Evolutionary conservation across 2,888 invertebrate species (phyloP), one percentile per base, ranked within the genome.

Genomic region (Chouioia cunea): DNA sequence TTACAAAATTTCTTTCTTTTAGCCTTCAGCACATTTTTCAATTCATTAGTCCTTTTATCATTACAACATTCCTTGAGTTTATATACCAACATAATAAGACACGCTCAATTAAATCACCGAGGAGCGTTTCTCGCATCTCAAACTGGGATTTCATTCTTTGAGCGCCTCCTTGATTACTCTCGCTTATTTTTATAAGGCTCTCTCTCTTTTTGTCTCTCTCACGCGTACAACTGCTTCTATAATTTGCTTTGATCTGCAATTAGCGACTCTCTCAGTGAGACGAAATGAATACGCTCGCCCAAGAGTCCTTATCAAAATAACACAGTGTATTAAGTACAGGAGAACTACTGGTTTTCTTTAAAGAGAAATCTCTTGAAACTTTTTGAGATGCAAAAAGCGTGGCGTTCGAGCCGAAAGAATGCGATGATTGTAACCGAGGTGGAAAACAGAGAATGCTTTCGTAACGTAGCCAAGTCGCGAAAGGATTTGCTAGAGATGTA

Each of bases 211-310:
- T 59, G 12, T 18, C 36, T 27, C 22, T 12, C 46, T 15, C 18
- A 2, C n/a, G 14, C 56, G 14, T 22, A 22, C 67, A 48, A 60
- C 67, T 62, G 53, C 54, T 47, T n/a, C n/a, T n/a, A n/a, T n/a
- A n/a, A n/a, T n/a, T 46, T 56, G 46, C 70, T 73, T 73, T 73
- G 73, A 73, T 73, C 73, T 70, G 67, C 70, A 73, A 70, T 73
- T 73, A 73, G 58, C 62, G 53, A 8, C 52, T 44, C 52, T 48
- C 47, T n/a, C 46, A 57, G 27, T 53, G 43, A 52, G 47, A 63
- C 52, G 53, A 70, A 44, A 65, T 60, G 50, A 44, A 44, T n/a
- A 62, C 47, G 36, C n/a, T n/a, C 6, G 15, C 50, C 10, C 57
- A 8, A 46, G 15, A 69, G 56, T 70, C 73, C 66, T 70, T 67